Evolutionary conservation across 2,113 vertebrate species (phyloP), one percentile per base, ranked within the genome.

Genomic region (Phoxinus phoxinus): DNA sequence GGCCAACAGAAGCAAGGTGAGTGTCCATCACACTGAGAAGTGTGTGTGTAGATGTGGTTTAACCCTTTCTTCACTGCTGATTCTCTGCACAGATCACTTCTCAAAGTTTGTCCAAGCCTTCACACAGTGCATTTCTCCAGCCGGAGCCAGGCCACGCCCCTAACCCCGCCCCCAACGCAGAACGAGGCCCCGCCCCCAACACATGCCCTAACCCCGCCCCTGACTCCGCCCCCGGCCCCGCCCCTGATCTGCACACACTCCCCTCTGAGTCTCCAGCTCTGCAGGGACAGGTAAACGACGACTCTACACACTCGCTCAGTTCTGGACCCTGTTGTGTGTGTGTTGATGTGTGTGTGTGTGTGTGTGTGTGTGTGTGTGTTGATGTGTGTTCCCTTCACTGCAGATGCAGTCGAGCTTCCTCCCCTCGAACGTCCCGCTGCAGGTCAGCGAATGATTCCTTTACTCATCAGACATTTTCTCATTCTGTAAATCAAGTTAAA

Each of bases 281-380:
- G 41, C 84, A 84, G 59, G 88, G 81, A 27, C 86, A 89, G 84
- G 88, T 89, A 76, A 8, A 37, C 30, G 35, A 35, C 37, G 32
- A n/a, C 8, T 44, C 11, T 15, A 46, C 25, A 5, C 72, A n/a
- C 17, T 53, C 56, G 10, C 32, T 21, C 4, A 44, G 13, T 27
- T 4, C 11, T 19, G 37, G 13, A 46, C 56, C 27, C 2, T 44
- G 11, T n/a, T 27, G 7, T 6, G 58, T 37, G 58, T 37, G 37
- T 37, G 37, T 37, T 37, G 37, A 37, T 37, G 1, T 15, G 13
- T 48, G 3, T 48, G 0, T 48, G 0, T 48, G 3, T 15, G 13
- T 48, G 3, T 48, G 0, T 48, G 0, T 48, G 3, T 27, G 7
- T 6, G 58, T 37, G n/a, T n/a, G 37, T 37, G 37, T 37, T 37